Conservation (phyloP, 2,797 vertebrate genomes). For the Eleutherodactylus coqui region DNA sequence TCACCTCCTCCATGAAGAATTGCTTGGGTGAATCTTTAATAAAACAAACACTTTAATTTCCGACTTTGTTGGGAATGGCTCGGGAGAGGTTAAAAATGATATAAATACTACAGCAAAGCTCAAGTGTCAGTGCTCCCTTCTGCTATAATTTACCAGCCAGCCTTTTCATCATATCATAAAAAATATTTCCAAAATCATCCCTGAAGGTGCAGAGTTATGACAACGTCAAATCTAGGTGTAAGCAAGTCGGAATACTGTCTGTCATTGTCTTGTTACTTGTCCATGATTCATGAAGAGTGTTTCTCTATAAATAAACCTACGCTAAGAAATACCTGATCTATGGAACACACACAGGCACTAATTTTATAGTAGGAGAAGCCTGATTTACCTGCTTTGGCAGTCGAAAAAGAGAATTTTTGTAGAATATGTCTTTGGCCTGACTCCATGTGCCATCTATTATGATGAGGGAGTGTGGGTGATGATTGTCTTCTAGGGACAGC, state of each 20-base stretch:
- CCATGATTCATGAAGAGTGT: constrained; percentile 21
- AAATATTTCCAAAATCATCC: constrained; percentile 47
- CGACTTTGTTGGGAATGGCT: not conserved
- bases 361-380: constrained; percentile 27
- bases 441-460: constrained; percentile 98
- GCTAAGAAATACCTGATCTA: constrained; percentile 13
- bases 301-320: constrained; percentile 43
- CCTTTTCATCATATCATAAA: constrained; percentile 35
- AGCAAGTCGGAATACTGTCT: constrained; percentile 25
- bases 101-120: constrained; percentile 37
- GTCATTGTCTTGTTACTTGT: constrained; percentile 43
- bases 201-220: constrained; percentile 53
- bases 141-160: constrained; percentile 32
- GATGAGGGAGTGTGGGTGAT: constrained; percentile 81
- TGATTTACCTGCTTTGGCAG: constrained; percentile 89
- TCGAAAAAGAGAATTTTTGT: constrained; percentile 91
- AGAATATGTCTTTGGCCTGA: constrained; percentile 98
- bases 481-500: constrained; percentile 71
- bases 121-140: constrained; percentile 6
- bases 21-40: constrained; percentile 3
- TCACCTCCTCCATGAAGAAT: not conserved
- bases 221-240: constrained; percentile 48
- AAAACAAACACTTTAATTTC: constrained; percentile 22
- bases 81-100: constrained; percentile 38
- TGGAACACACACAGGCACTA: constrained; percentile 34